Percentiles rank a stretch among this genome's conserved stretches.
Evolutionary conservation across 2,797 vertebrate species (phyloP).

Genomic region (Artibeus jamaicensis): DNA sequence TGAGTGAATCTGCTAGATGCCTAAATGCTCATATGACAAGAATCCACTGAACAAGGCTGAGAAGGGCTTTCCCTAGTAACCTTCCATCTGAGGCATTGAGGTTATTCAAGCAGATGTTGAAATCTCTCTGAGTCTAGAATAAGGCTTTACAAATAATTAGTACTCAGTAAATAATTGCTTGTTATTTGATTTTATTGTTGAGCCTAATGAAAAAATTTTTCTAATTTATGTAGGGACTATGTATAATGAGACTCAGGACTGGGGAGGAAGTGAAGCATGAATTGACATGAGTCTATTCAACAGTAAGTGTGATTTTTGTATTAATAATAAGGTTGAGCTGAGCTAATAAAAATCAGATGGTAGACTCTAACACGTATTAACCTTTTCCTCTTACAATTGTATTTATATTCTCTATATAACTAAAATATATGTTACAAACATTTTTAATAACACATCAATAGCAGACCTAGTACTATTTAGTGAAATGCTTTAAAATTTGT

Average conservation of each 20-base stretch:
- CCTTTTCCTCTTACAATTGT: neutral
- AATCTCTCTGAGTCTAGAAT: neutral
- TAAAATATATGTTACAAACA: neutral
- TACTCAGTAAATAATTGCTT: neutral
- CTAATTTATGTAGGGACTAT: neutral
- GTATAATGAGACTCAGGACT: neutral
- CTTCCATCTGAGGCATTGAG: neutral
- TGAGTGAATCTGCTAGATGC: neutral
- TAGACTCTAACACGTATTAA: neutral
- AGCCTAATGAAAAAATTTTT: conserved; percentile 4
- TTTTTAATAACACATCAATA: neutral
- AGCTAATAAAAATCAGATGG: neutral
- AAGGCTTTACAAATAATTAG: neutral
- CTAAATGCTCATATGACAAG: neutral
- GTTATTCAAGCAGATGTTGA: neutral
- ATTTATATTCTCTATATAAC: neutral
- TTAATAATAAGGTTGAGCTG: neutral
- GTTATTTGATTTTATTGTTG: neutral
- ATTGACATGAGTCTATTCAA: neutral
- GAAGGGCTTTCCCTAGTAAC: neutral
- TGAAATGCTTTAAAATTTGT: neutral
- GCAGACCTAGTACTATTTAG: neutral
- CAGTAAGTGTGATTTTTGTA: neutral
- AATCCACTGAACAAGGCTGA: neutral
- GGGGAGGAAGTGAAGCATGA: neutral